Evolutionary conservation across 2,888 invertebrate species (phyloP).

Genomic region (Drosophila diplacantha): DNA sequence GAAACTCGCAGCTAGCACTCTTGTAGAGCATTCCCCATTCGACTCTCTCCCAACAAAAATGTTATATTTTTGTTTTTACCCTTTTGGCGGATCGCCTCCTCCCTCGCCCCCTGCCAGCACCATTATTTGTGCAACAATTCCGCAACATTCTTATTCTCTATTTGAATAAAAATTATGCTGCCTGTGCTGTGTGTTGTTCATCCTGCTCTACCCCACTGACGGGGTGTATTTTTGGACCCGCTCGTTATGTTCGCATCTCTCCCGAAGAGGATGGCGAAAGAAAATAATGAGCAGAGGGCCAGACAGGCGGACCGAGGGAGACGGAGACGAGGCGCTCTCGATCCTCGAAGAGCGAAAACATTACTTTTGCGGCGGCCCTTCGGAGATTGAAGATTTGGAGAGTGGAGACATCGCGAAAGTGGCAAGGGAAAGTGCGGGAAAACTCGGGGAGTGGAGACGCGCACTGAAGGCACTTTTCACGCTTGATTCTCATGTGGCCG

Average conservation of each 20-base stretch:
- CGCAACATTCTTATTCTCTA: slow-evolving; percentile 39
- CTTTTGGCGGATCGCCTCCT: not conserved
- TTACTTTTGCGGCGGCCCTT: slow-evolving; percentile 20
- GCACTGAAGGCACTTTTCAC: slow-evolving; percentile 53
- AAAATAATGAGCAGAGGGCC: slow-evolving; percentile 45
- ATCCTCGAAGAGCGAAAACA: slow-evolving; percentile 21
- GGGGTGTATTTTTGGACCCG: slow-evolving; percentile 32
- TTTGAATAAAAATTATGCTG: slow-evolving; percentile 65
- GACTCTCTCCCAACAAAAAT: not conserved
- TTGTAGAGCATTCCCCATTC: slow-evolving; percentile 8
- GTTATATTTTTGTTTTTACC: not conserved
- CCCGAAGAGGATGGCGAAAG: slow-evolving; percentile 34
- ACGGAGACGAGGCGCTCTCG: slow-evolving; percentile 18
- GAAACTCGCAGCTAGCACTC: too few species aligned
- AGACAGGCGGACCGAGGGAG: slow-evolving; percentile 23
- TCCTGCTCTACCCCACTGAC: slow-evolving; percentile 28
- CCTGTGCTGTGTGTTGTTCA: slow-evolving; percentile 13
- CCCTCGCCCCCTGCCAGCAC: not conserved
- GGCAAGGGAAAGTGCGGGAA: not conserved
- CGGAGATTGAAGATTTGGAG: slow-evolving; percentile 17
- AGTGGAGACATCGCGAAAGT: slow-evolving; percentile 21
- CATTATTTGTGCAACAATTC: slow-evolving; percentile 42
- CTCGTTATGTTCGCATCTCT: slow-evolving; percentile 27
- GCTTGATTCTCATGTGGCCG: slow-evolving; percentile 67
- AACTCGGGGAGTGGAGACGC: not conserved